Evolutionary conservation across 2,888 invertebrate species (phyloP), one percentile per base, ranked within the genome.

Genomic region (Nipponacmea schrenckii): DNA sequence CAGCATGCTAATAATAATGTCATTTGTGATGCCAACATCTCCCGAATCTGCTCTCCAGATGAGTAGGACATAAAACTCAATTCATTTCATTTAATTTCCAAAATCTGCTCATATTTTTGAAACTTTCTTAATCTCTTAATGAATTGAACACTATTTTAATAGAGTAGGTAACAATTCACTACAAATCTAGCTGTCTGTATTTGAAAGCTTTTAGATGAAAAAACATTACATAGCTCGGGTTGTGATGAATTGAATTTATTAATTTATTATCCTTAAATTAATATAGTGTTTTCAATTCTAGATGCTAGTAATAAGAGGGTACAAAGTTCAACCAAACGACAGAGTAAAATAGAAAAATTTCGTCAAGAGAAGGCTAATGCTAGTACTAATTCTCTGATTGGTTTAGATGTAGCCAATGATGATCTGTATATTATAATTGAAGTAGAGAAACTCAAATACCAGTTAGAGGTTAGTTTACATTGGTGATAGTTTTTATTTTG

Each of bases 361-460:
- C 81, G 85, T 0, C 83, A 84, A 72, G 85, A 85, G 73, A 77
- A 80, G 62, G 82, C 81, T 3, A 81, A 83, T 24, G 79, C 81
- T 15, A 68, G 75, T 62, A 77, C 78, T 39, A 82, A 79, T 8
- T 74, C 70, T 2, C 77, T 77, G 7, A 77, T 77, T 64, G 83
- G 83, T 12, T 77, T 85, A 44, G 83, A 85, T 68, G 83, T 85
- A 24, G 79, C 77, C 4, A 79, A 78, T 45, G 86, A 87, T 74
- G 85, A 87, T 69, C 83, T 85, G 72, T 87, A 80, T 76, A 78
- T 87, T 10, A 80, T 88, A 12, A 85, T 85, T 62, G 87, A 87
- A 48, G 81, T 86, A 39, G 87, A 88, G 68, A 85, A 87, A 68
- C 83, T 88, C n/a, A 85, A 86, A 71, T 86, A 86, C 72, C 83